A percentile compares a stretch with the other conserved stretches of the same genome.
Evolutionary conservation across 2,888 invertebrate species (phyloP).

Genomic region (Cantharis nigra): DNA sequence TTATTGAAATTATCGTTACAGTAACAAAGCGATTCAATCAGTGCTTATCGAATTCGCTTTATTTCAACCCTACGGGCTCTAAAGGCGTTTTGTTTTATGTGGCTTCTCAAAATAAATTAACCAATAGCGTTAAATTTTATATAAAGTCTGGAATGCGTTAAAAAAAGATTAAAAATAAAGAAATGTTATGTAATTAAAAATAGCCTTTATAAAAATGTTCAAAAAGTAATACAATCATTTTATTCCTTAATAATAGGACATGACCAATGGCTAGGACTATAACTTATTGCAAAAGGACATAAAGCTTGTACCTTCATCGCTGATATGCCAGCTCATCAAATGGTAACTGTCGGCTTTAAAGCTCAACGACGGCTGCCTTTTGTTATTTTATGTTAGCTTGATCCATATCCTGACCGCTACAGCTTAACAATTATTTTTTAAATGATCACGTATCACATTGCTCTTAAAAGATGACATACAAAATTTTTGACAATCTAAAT

Average conservation of each 20-base stretch:
- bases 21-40: conserved; percentile 26
- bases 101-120: conserved; percentile 19
- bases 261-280: conserved; percentile 31
- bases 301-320: conserved; percentile 32
- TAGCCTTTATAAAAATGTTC: not conserved
- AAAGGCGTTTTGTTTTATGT: conserved; percentile 23
- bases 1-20: conserved; percentile 24
- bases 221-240: not conserved
- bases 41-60: conserved; percentile 19
- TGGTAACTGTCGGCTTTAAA: conserved; percentile 32
- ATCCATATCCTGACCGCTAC: conserved; percentile 31
- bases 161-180: not conserved
- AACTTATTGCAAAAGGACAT: conserved; percentile 37
- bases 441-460: conserved; percentile 17
- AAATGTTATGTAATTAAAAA: not conserved
- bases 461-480: not conserved
- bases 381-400: conserved; percentile 35
- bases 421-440: conserved; percentile 38
- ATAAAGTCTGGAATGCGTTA: conserved; percentile 5
- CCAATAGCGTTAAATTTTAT: conserved; percentile 13
- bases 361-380: conserved; percentile 23
- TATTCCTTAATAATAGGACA: conserved; percentile 3
- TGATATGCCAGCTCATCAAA: conserved; percentile 39
- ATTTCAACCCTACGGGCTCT: conserved; percentile 10
- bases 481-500: not conserved